Base-by-base conservation (phyloP, 2,797 vertebrate genomes). In the Acanthurus lineatus region DNA sequence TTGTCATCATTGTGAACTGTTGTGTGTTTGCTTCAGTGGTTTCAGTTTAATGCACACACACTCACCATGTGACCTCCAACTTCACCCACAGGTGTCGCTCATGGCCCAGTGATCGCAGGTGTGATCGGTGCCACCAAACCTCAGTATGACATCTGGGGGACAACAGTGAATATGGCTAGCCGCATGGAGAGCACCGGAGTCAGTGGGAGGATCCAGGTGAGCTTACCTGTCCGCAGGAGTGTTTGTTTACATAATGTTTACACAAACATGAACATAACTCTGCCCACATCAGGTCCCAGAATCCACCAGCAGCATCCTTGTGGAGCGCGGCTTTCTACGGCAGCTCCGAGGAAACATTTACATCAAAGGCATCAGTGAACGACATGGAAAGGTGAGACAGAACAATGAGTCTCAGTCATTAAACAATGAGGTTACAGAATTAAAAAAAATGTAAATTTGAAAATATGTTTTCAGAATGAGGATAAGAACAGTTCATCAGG, bases 121-220 rank as follows among this genome's bases (percentile, higher is more conserved):
- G 93, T 94, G 59, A 94, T 95, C 6, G 92, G 94, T 0, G 91
- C 91, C 56, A 91, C 92, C 65, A 95, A 95, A 74, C 94, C 93
- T 7, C 94, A 94, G 86, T 94, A 94, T 38, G 94, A 95, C 82
- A 95, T 95, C 84, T 95, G 94, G 94, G 94, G 94, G 5, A 66
- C 79, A 32, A 94, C 93, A 0, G 93, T 95, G 79, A 95, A 94
- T 82, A 64, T 94, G 81, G 94, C 93, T 16, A 94, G 92, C 77
- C 88, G 93, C 40, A 95, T 95, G 94, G 94, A 94, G 86, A 94
- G 84, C 81, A 94, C 92, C 0, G 94, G 94, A 0, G 69, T 95
- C 56, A 91, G 51, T 6, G 91, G 94, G 25, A 85, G 70, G 65
- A 92, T 95, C 28, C 94, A 94, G 86, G 94, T 95, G 69, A 79